phyloP scores from a whole-genome alignment of 2,888 invertebrate genomes.

The Pammene aurita region DNA sequence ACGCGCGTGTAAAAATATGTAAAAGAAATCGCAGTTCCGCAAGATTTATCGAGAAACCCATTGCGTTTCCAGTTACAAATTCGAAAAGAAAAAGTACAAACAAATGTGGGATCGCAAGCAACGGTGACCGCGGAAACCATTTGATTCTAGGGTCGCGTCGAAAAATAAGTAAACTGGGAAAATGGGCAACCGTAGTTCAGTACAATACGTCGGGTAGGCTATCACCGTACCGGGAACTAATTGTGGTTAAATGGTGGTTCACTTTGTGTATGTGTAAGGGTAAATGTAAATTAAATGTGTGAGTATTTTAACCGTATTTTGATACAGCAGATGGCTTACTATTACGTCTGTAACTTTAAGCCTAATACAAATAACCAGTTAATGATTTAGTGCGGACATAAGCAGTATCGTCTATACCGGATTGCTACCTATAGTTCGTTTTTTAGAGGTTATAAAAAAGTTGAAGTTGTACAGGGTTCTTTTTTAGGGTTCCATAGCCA shows the following conservation, averaged over 20 bases:
- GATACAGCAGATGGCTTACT: too few species aligned
- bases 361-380: too few species aligned
- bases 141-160: constrained; percentile 15
- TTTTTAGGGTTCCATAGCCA: too few species aligned
- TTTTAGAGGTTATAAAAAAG: too few species aligned
- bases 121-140: constrained; percentile 26
- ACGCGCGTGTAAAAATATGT: constrained; percentile 14
- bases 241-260: constrained; percentile 23
- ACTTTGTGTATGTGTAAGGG: neutral
- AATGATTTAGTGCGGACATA: too few species aligned
- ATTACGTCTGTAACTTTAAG: too few species aligned
- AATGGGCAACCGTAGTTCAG: constrained; percentile 2
- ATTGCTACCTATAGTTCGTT: too few species aligned
- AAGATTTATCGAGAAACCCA: constrained; percentile 30
- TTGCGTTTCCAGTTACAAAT: constrained; percentile 24
- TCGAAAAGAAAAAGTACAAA: constrained; percentile 19
- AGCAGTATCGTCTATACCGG: too few species aligned
- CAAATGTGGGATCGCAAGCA: constrained; percentile 27
- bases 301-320: too few species aligned
- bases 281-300: constrained; percentile 7
- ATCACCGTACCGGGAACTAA: constrained; percentile 15
- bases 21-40: constrained; percentile 32
- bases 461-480: too few species aligned
- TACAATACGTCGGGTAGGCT: constrained; percentile 5
- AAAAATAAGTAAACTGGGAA: constrained; percentile 23